Evolutionary conservation across 2,113 vertebrate genomes (phyloP), one percentile per base, ranked within the genome.

Genomic region (Heptranchias perlo): DNA sequence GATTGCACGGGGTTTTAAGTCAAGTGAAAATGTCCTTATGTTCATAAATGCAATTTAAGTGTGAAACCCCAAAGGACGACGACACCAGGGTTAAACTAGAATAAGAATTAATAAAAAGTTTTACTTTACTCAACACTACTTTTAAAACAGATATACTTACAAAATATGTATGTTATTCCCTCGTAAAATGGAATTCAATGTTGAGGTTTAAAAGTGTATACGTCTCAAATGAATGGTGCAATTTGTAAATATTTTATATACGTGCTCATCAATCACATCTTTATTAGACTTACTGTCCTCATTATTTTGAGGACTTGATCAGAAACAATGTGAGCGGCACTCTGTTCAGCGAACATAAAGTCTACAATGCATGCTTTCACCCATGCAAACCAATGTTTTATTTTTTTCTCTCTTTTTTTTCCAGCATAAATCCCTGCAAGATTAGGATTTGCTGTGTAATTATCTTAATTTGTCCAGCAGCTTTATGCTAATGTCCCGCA

Each of bases 401-500:
- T 97, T 96, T 96, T 61, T 96, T 69, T 94, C 96, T 96, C 96
- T 96, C 96, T 96, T 96, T 96, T 97, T 97, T 96, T 97, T 97
- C 96, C 96, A 91, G 69, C 96, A 91, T 94, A 82, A 96, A 96
- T 95, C 96, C 96, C 47, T 96, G 97, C 97, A 97, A 96, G 96
- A 97, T 96, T 96, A 96, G 96, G 97, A 96, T 65, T 97, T 96
- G 96, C 96, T 98, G 98, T 97, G 98, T 98, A 98, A 98, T 98
- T 98, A 98, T 98, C 98, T 98, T 97, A 98, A 98, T 98, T 98
- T 97, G 98, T 98, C 98, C 98, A 98, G 98, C 98, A 99, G 98
- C 98, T 99, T 99, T 99, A 99, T 99, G 98, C 98, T 99, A 99
- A 99, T 99, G 96, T 96, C 96, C 96, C 18, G 97, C 98, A 99